Evolutionary conservation across 2,113 vertebrate genomes (phyloP).

Genomic region (Platysteira castanea): DNA sequence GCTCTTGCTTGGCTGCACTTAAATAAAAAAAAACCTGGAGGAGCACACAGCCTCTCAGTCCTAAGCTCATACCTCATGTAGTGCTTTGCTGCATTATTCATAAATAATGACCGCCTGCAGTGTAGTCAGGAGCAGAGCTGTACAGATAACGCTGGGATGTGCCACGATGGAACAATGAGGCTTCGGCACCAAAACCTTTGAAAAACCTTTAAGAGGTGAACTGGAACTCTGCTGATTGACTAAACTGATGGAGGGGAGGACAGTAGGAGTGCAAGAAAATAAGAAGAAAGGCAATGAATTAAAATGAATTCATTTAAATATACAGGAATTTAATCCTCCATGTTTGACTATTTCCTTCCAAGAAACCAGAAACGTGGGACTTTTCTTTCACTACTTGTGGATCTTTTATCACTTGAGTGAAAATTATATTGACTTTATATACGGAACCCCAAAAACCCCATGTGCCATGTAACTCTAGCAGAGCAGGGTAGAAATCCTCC

Average conservation of each 20-base stretch:
- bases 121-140: background rate
- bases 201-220: background rate
- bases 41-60: background rate
- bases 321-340: background rate
- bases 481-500: background rate
- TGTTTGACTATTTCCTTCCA: background rate
- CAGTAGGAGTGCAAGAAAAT: background rate
- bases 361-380: background rate
- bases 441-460: background rate
- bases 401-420: background rate
- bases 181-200: background rate
- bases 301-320: background rate
- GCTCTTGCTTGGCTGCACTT: background rate
- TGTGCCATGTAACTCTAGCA: background rate
- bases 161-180: fast-evolving
- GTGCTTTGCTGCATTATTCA: background rate
- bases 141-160: background rate
- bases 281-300: background rate
- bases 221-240: background rate
- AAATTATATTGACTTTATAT: background rate
- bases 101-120: background rate
- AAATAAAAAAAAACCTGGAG: background rate
- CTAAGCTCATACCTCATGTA: background rate
- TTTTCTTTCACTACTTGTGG: background rate
- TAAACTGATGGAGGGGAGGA: background rate